Conservation (phyloP, 2,888 invertebrate species). For the Rugalucina vietnamica region DNA sequence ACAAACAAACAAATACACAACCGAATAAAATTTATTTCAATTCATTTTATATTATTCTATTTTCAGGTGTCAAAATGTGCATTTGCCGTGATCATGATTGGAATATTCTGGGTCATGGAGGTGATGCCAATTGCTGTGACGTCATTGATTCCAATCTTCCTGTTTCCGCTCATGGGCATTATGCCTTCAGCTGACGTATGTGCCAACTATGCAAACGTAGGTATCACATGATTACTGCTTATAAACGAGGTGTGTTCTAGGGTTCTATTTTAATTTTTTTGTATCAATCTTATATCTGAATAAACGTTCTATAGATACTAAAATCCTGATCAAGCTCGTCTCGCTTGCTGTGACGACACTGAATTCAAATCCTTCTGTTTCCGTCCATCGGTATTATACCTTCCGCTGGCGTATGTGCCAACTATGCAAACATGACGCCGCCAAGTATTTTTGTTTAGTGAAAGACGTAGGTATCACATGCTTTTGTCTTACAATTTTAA, state of each 20-base stretch:
- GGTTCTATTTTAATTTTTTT: too few species aligned
- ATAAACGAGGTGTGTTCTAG: too few species aligned
- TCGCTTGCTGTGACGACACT: constrained; percentile 81
- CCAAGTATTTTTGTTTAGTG: too few species aligned
- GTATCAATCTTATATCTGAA: too few species aligned
- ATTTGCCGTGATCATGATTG: constrained; percentile 77
- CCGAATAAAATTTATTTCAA: too few species aligned
- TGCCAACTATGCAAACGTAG: constrained; percentile 75
- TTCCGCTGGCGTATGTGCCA: constrained; percentile 73
- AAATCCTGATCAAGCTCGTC: constrained; percentile 78
- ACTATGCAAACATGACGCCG: constrained; percentile 78
- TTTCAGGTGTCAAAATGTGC: constrained; percentile 76
- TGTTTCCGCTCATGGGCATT: constrained; percentile 80
- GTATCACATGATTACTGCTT: too few species aligned
- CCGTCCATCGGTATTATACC: constrained; percentile 79
- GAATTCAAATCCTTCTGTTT: constrained; percentile 79
- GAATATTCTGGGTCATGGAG: constrained; percentile 80
- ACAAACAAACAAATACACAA: too few species aligned
- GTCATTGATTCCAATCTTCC: constrained; percentile 79
- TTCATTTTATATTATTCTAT: not conserved
- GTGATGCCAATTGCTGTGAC: constrained; percentile 80
- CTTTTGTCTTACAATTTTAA: too few species aligned
- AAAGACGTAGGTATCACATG: too few species aligned
- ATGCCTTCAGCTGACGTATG: constrained; percentile 76
- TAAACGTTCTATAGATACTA: too few species aligned